phyloP scores from a whole-genome alignment of 2,888 invertebrate genomes.

The Brachyptera risi region DNA sequence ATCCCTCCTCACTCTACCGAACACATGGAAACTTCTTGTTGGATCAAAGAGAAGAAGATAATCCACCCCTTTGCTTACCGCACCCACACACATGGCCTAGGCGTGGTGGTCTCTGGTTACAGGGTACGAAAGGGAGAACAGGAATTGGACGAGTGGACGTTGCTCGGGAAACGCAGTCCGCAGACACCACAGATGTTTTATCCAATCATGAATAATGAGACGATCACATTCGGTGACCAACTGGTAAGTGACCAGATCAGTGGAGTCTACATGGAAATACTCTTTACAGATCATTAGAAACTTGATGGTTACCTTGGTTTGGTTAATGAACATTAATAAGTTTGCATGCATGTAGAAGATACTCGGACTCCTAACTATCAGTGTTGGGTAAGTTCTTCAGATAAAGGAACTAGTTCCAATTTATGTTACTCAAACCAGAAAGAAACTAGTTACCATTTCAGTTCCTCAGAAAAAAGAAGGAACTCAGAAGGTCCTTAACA shows the following conservation, averaged over 20 bases:
- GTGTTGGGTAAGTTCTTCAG: too few species aligned
- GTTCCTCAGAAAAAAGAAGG: too few species aligned
- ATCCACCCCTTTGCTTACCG: conserved; percentile 95
- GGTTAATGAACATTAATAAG: too few species aligned
- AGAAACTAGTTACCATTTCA: too few species aligned
- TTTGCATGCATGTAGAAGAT: too few species aligned
- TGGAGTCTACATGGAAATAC: too few species aligned
- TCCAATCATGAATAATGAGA: conserved; percentile 60
- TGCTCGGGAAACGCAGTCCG: conserved; percentile 83
- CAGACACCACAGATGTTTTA: conserved; percentile 94
- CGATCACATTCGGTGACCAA: conserved; percentile 65
- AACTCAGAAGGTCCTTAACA: too few species aligned
- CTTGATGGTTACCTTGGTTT: conserved; percentile 4
- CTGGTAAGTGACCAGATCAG: conserved; percentile 53
- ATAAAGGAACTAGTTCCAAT: too few species aligned
- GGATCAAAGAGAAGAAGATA: conserved; percentile 69
- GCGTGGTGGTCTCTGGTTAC: conserved; percentile 80
- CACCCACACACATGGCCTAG: conserved; percentile 88
- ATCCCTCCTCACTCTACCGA: conserved; percentile 67
- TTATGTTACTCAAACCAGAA: too few species aligned
- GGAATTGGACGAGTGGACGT: conserved; percentile 67
- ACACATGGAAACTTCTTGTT: conserved; percentile 90
- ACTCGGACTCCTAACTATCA: too few species aligned
- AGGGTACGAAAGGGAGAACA: conserved; percentile 55
- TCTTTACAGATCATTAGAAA: too few species aligned